These are phyloP conservation scores for Sinodicranocentrus sp. DNA, from an alignment of 2,888 invertebrate genomes.

Conservation along the genomic window DNA sequence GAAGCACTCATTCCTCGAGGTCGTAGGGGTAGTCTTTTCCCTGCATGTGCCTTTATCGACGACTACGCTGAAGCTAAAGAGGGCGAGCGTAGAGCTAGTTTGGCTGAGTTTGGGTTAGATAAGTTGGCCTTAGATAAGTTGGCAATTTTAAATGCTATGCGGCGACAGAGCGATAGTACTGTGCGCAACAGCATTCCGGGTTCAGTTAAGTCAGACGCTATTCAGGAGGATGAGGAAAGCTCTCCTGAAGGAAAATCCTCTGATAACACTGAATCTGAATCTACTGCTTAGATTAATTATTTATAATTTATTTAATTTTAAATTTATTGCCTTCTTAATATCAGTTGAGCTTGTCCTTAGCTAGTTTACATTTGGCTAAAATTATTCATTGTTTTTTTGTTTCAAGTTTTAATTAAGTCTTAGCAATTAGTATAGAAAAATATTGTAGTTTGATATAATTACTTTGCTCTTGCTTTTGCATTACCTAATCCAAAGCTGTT, in stretches of 20 bases:
- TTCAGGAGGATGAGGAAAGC: constrained; percentile 45
- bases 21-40: constrained; percentile 74
- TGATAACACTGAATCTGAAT: constrained; percentile 23
- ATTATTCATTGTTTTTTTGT: too few relatives aligned
- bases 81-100: constrained; percentile 52
- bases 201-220: background rate
- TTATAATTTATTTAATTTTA: constrained; percentile 14
- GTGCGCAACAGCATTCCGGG: too few relatives aligned
- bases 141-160: background rate
- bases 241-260: constrained; percentile 33
- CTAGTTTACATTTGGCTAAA: background rate
- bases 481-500: too few relatives aligned
- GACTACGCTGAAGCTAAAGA: constrained; percentile 69
- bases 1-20: constrained; percentile 67
- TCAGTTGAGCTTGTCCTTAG: background rate
- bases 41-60: constrained; percentile 73
- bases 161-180: constrained; percentile 26
- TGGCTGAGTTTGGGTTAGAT: constrained; percentile 17
- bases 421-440: too few relatives aligned
- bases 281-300: constrained; percentile 3
- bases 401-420: too few relatives aligned
- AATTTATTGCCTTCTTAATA: background rate
- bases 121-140: background rate
- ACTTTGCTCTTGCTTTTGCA: too few relatives aligned
- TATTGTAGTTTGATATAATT: too few relatives aligned